These are phyloP conservation scores for Tinamus guttatus DNA, from an alignment of 2,113 vertebrate species.

Conservation along the genomic window DNA sequence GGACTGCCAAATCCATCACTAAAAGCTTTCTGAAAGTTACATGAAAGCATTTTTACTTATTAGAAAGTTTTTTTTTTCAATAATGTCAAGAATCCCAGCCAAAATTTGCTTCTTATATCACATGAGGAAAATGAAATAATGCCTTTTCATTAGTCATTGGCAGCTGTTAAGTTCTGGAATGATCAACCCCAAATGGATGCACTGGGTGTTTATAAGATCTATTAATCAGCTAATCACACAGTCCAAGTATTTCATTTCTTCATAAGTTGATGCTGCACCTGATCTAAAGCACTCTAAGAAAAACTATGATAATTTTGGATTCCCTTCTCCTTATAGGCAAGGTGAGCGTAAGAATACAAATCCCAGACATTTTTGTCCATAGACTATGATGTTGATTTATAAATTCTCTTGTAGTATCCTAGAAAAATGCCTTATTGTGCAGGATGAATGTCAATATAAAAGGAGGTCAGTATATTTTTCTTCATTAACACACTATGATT, in stretches of 20 bases:
- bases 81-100: neutral
- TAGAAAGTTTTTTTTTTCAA: neutral
- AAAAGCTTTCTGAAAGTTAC: neutral
- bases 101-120: neutral
- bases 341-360: neutral
- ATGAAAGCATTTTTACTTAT: conserved; percentile 5
- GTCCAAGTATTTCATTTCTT: neutral
- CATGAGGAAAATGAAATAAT: neutral
- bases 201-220: neutral
- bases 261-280: neutral
- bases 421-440: neutral
- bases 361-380: neutral
- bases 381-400: accelerated
- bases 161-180: neutral
- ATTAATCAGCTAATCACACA: neutral
- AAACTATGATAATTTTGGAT: neutral
- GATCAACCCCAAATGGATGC: neutral
- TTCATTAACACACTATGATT: accelerated
- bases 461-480: neutral
- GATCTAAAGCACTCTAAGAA: neutral
- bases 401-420: neutral
- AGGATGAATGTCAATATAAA: neutral
- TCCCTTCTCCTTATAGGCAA: neutral
- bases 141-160: neutral
- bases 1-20: too few relatives aligned